A percentile compares a stretch with the other conserved stretches of the same genome.
Evolutionary conservation across 1,140 invertebrate genomes (phyloP).

Genomic region (Drosophila punjabiensis): DNA sequence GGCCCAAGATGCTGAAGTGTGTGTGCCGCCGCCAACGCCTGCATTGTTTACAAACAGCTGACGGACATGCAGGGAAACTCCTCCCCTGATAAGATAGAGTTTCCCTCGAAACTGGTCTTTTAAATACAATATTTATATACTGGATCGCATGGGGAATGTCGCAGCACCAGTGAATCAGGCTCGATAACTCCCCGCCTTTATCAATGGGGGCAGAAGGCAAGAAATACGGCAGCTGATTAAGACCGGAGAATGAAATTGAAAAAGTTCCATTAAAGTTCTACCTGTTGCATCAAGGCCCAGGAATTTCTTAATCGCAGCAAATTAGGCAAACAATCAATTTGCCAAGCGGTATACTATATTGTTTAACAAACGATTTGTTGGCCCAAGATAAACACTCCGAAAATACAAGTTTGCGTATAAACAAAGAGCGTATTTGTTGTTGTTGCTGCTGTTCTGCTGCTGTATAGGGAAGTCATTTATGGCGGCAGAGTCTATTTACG

Average conservation of each 20-base stretch:
- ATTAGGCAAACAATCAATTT: constrained; percentile 48
- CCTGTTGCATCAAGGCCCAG: constrained; percentile 29
- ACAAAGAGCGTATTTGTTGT: constrained; percentile 41
- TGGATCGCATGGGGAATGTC: neutral
- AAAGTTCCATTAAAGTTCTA: constrained; percentile 23
- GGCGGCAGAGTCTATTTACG: constrained; percentile 40
- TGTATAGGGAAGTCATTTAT: constrained; percentile 27
- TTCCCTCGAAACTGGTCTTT: constrained; percentile 3
- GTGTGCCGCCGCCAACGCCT: constrained; percentile 24
- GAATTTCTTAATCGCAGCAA: constrained; percentile 29
- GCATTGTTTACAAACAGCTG: constrained; percentile 81
- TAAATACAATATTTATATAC: constrained; percentile 2
- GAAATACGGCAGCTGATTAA: constrained; percentile 25
- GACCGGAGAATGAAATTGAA: constrained; percentile 2
- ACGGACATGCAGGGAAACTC: constrained; percentile 24
- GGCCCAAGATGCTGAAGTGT: constrained; percentile 5
- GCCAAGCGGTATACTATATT: constrained; percentile 29
- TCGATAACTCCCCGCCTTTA: constrained; percentile 19
- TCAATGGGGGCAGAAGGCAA: constrained; percentile 35
- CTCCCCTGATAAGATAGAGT: constrained; percentile 22
- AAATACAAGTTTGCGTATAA: constrained; percentile 51
- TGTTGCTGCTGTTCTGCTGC: constrained; percentile 16
- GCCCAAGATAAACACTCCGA: constrained; percentile 38
- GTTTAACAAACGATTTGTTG: constrained; percentile 51
- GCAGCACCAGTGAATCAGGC: constrained; percentile 17